phyloP scores from a whole-genome alignment of 2,888 invertebrate genomes.

The Crossocerus cetratus region DNA sequence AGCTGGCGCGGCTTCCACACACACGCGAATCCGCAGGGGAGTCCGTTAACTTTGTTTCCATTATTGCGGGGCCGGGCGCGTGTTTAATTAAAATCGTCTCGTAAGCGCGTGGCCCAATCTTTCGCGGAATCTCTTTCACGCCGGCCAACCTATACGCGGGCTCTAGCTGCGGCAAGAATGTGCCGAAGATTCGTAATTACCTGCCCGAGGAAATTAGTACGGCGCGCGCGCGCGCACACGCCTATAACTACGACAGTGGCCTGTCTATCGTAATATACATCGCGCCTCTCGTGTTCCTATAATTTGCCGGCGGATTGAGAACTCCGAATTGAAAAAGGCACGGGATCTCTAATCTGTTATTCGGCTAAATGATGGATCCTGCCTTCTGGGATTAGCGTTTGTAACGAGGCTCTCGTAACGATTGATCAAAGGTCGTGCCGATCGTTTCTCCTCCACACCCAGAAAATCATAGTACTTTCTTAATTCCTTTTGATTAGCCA shows the following conservation, averaged over 20 bases:
- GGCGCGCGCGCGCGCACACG: conserved; percentile 6
- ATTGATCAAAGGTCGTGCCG: conserved; percentile 38
- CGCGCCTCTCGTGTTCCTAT: conserved; percentile 15
- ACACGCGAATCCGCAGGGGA: neutral
- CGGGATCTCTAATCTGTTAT: conserved; percentile 23
- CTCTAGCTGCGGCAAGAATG: conserved; percentile 12
- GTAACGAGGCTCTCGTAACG: conserved; percentile 1
- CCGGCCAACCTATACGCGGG: too few species aligned
- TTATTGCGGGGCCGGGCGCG: conserved; percentile 14
- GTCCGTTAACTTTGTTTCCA: conserved; percentile 38
- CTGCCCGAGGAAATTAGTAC: conserved; percentile 27
- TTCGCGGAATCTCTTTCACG: conserved; percentile 6
- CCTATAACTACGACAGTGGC: neutral
- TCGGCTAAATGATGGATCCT: conserved; percentile 22
- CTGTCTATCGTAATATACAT: conserved; percentile 18
- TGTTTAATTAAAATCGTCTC: conserved; percentile 34
- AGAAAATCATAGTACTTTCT: too few species aligned
- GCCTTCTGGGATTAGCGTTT: conserved; percentile 19
- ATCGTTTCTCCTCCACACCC: conserved; percentile 8
- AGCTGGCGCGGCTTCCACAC: too few species aligned
- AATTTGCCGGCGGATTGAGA: conserved; percentile 25
- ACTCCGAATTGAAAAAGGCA: conserved; percentile 12
- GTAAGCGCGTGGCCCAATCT: conserved; percentile 2
- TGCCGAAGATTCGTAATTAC: conserved; percentile 30
- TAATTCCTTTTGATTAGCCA: too few species aligned